Base-by-base conservation (phyloP, 2,888 invertebrate species). In the Andricus quercusramuli region DNA sequence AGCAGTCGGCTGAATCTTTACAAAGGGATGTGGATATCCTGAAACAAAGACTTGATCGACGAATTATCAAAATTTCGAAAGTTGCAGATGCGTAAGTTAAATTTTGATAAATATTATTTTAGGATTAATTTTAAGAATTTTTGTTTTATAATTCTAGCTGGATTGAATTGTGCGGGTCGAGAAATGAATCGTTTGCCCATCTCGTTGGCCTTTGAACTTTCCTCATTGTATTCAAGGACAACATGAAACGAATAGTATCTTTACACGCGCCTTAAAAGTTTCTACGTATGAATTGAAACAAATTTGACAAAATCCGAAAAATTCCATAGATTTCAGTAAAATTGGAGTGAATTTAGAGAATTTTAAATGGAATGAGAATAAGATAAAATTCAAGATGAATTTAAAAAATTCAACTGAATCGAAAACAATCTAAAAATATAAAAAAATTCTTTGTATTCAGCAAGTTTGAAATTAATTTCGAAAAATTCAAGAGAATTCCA, bases 1-100 rank as follows among this genome's bases (percentile, higher is more conserved):
- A 95, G 85, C 93, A 94, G 32, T 94, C 95, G 85, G 93, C 95
- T 66, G 95, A 95, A 80, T 94, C 94, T 15, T 94, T 96, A 44
- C 93, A 94, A 81, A 94, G 96, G 84, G 97, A 98, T 93, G 96
- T 98, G 83, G 94, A 95, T 78, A 93, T 96, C 90, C 94, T 98
- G 83, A 95, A 96, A 85, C 95, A 96, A 88, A 95, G 97, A 88
- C 93, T 99, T 84, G 98, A 98, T 91, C 94, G 98, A 83, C 94
- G 98, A 86, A 98, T 97, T 91, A 96, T 98, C 83, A 96, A 98
- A 93, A 96, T 98, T 87, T 98, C 98, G 85, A 98, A 98, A 94
- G 98, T 98, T 20, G 97, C 98, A 4, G 98, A 99, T 92, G 96
- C 98, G 97, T 98, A 92, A 96, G 97, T 95, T 95, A 80, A 81